Conservation (phyloP, 2,113 vertebrate species). For the Pagrus major region DNA sequence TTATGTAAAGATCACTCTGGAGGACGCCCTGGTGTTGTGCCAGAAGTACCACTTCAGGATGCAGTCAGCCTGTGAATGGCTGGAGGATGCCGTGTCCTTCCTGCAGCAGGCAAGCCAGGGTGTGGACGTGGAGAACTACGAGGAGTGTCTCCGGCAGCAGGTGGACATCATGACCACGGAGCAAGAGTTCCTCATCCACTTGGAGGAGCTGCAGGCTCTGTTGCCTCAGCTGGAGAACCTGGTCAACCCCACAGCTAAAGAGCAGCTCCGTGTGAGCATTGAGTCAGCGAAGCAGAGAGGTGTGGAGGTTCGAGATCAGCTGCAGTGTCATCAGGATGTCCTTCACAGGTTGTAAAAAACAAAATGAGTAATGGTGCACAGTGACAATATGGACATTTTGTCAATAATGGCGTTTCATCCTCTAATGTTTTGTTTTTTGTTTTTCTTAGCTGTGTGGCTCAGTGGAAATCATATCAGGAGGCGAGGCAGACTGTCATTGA, state of each 20-base stretch:
- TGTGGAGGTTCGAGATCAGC: constrained; percentile 84
- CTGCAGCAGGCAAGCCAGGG: constrained; percentile 90
- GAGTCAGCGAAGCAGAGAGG: constrained; percentile 87
- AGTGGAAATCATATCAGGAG: constrained; percentile 93
- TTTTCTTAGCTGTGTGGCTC: constrained; percentile 86
- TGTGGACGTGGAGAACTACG: constrained; percentile 92
- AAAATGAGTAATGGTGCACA: background rate
- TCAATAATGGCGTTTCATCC: background rate
- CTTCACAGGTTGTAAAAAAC: constrained; percentile 88
- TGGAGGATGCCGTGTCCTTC: constrained; percentile 93
- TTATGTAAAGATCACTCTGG: constrained; percentile 89
- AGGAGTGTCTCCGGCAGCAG: constrained; percentile 91
- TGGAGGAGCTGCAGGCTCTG: constrained; percentile 88
- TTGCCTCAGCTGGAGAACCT: constrained; percentile 86
- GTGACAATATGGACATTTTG: background rate
- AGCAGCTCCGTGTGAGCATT: constrained; percentile 87
- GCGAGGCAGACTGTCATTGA: constrained; percentile 92
- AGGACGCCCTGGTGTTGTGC: constrained; percentile 87
- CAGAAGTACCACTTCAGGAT: constrained; percentile 92
- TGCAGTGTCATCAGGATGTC: constrained; percentile 87
- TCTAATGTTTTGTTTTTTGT: constrained; percentile 12
- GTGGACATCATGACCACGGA: constrained; percentile 91
- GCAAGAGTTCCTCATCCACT: constrained; percentile 85
- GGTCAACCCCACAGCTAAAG: constrained; percentile 84
- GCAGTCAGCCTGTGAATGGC: constrained; percentile 92